A percentile compares a stretch with the other conserved stretches of the same genome.
These are phyloP conservation scores for Bufotes viridis DNA, from an alignment of 2,797 vertebrate genomes.

Conservation along the genomic window DNA sequence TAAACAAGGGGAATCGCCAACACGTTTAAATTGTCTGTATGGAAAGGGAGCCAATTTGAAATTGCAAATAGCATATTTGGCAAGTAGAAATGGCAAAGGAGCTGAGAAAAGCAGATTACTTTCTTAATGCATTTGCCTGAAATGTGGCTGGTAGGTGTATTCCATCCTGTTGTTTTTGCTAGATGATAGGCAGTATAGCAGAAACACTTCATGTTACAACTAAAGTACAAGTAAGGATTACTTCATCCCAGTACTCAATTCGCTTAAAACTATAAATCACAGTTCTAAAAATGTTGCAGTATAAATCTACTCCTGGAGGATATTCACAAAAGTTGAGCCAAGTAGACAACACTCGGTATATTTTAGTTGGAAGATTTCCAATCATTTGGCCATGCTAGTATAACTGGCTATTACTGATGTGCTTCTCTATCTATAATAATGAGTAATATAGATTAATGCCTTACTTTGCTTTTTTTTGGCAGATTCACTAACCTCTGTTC, in stretches of 20 bases:
- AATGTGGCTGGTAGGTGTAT: slow-evolving; percentile 50
- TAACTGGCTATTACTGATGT: background rate
- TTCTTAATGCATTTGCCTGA: slow-evolving; percentile 47
- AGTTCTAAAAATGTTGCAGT: too few species aligned
- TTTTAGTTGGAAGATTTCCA: background rate
- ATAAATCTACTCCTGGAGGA: background rate
- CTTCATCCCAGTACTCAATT: background rate
- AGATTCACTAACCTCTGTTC: too few species aligned
- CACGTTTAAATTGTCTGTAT: slow-evolving; percentile 75
- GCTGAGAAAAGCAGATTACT: slow-evolving; percentile 69
- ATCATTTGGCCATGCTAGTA: background rate
- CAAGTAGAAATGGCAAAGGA: slow-evolving; percentile 70
- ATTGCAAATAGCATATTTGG: slow-evolving; percentile 81
- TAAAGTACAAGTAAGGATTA: background rate
- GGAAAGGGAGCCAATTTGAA: slow-evolving; percentile 76
- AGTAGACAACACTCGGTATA: background rate
- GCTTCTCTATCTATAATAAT: background rate
- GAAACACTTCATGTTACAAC: background rate
- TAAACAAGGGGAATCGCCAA: slow-evolving; percentile 76
- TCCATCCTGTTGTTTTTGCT: slow-evolving; percentile 14
- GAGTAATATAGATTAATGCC: background rate
- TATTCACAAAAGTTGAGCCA: background rate
- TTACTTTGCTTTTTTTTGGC: too few species aligned
- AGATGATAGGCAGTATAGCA: background rate
- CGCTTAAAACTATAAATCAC: background rate